phyloP scores from a whole-genome alignment of 37 sponge, comb jelly and placozoan genomes.

The Diacarnus erythraeanus region DNA sequence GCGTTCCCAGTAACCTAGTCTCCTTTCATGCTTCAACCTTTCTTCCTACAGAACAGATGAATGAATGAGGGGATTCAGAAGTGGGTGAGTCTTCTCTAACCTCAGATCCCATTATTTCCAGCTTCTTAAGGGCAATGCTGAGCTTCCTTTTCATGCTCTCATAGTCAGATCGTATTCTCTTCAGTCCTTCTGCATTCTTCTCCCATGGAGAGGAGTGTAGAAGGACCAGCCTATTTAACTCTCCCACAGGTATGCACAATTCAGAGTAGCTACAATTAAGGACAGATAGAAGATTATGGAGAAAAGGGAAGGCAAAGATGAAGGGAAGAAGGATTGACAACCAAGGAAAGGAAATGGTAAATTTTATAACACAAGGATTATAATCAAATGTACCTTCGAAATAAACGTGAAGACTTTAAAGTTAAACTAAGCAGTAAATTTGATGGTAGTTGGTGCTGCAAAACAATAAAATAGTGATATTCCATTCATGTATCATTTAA shows the following conservation, averaged over 20 bases:
- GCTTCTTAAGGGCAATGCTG: conserved; percentile 68
- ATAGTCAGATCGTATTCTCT: conserved; percentile 54
- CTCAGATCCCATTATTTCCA: conserved; percentile 67
- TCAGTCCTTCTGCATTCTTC: conserved; percentile 59
- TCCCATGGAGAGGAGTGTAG: conserved; percentile 76
- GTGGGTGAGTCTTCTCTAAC: conserved; percentile 9
- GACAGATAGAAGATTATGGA: no score
- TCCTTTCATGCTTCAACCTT: conserved; percentile 49
- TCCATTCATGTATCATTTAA: not conserved
- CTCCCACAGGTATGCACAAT: conserved; percentile 53
- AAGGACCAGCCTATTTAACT: conserved; percentile 57
- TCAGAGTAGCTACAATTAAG: conserved; percentile 72
- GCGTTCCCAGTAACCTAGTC: conserved; percentile 68
- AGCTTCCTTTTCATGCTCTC: conserved; percentile 72
- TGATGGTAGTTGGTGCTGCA: conserved; percentile 52
- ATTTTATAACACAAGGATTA: not conserved
- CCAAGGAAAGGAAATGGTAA: not conserved
- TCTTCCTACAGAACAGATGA: conserved; percentile 45
- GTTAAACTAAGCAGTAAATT: conserved; percentile 55
- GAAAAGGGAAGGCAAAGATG: not conserved
- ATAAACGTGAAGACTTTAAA: conserved; percentile 31
- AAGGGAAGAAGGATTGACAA: not conserved
- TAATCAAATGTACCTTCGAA: conserved; percentile 44
- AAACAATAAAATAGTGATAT: not conserved
- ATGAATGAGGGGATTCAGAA: not conserved